Evolutionary conservation across 2,888 invertebrate species (phyloP), one percentile per base, ranked within the genome.

Genomic region (Rhogogaster chlorosoma): DNA sequence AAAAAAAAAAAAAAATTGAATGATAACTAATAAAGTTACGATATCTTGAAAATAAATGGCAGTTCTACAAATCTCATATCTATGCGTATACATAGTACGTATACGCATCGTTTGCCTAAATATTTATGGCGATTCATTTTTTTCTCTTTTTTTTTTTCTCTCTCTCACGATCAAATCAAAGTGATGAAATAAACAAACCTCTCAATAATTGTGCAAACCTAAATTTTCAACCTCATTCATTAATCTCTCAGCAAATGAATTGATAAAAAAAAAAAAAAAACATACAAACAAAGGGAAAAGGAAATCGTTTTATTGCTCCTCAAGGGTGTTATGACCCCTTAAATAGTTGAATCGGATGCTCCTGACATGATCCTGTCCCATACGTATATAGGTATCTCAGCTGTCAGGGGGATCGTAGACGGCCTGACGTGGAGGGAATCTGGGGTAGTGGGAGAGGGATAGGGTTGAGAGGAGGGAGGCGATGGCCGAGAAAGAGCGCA

Each of bases 401-500:
- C 18, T n/a, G 38, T 73, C 42, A 38, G n/a, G 42, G 67, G 49
- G 53, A 49, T 32, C 77, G 32, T 49, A 32, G 53, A 29, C 29
- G 49, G n/a, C 49, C 49, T 10, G 42, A n/a, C 77, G 53, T 53
- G 77, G 53, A 53, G 83, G 83, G 83, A 45, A 67, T 42, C 26
- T 38, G 83, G 42, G 29, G 83, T 61, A 53, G n/a, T 78, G 61
- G 36, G 71, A 22, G 71, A 71, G 61, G 64, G 71, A 57, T 29
- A 70, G 83, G 42, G 32, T 84, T 57, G 85, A 64, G 84, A 67
- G 77, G 32, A 73, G 73, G 85, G 84, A 57, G 85, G 84, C 87
- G 87, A 85, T 88, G 88, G 87, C 83, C 70, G 83, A 83, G 67
- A 83, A 83, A 83, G 83, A 83, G 67, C 83, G 67, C 87, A 87